Evolutionary conservation across 2,888 invertebrate species (phyloP).

Genomic region (Heliconius cydno): DNA sequence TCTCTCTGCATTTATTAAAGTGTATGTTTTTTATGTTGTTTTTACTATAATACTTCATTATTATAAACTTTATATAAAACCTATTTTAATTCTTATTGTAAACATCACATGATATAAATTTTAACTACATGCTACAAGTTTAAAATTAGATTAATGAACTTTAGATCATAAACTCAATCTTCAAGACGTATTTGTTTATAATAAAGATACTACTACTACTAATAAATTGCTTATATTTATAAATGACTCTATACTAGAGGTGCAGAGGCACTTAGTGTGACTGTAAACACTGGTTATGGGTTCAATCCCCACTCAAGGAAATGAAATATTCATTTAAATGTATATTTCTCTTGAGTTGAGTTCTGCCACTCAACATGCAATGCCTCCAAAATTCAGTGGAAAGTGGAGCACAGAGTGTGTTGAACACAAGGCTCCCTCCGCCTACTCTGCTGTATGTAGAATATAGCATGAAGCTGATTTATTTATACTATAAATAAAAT

Average conservation of each 20-base stretch:
- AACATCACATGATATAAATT: background rate
- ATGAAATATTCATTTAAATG: too few species aligned
- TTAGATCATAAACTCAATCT: constrained; percentile 1
- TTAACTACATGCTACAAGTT: background rate
- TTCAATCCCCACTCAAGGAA: too few species aligned
- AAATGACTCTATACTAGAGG: too few species aligned
- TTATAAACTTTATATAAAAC: background rate
- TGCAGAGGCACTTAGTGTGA: too few species aligned
- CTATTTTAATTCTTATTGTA: background rate
- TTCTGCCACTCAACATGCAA: too few species aligned
- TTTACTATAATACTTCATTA: background rate
- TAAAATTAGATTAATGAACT: constrained; percentile 29
- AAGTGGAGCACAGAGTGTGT: too few species aligned
- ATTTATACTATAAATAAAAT: background rate
- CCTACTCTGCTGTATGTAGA: too few species aligned
- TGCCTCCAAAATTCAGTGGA: too few species aligned
- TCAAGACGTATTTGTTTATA: constrained; percentile 48
- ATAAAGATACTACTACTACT: constrained; percentile 51
- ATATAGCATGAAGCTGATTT: too few species aligned
- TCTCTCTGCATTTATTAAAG: constrained; percentile 94
- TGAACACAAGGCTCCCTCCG: too few species aligned
- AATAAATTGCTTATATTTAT: constrained; percentile 20
- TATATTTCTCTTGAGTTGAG: too few species aligned
- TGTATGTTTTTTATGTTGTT: constrained; percentile 81
- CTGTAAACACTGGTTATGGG: too few species aligned